Base-by-base conservation (phyloP, 2,113 vertebrate genomes). In the Megalops atlanticus region DNA sequence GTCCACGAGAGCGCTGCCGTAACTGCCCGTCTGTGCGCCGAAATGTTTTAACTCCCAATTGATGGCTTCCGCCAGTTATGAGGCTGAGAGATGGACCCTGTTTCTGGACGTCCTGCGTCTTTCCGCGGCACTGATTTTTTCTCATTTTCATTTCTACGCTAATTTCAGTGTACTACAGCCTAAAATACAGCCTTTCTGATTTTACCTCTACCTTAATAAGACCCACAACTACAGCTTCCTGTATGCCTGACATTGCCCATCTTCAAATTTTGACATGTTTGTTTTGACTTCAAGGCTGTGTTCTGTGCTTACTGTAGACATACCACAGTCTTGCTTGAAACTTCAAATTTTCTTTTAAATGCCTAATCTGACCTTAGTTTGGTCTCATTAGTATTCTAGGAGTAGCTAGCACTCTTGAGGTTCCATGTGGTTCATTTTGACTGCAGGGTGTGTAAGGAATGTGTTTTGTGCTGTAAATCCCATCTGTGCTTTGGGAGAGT, bases 401-500 rank as follows among this genome's bases (percentile, higher is more conserved):
- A 90, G 91, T 84, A 33, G 88, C 91, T 85, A 41, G 86, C 86
- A 70, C 0, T 80, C 89, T 85, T 85, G 24, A n/a, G 84, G 86
- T 85, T 10, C 8, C 0, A 27, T 31, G 24, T 64, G 58, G 58
- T 64, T 31, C n/a, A 64, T 31, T 18, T 64, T 64, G 58, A 64
- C 58, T 81, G 38, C 31, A 52, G 40, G 41, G 39, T 47, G 47
- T 54, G 18, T 77, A 16, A 64, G 40, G 36, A 75, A 52, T 83
- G 79, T 84, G 72, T 81, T 82, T 82, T 84, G 83, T 81, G 52
- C 85, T 21, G 54, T 64, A 90, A 90, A 89, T 86, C 88, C 90
- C 88, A 90, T 91, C 91, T 91, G 88, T 85, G 89, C 84, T 84
- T 84, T 74, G 85, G 91, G 88, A 88, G 89, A 90, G 90, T 92